Percentiles rank a stretch among this genome's conserved stretches.
Evolutionary conservation across 2,888 invertebrate genomes (phyloP).

Genomic region (Caenorhabditis auriculariae): DNA sequence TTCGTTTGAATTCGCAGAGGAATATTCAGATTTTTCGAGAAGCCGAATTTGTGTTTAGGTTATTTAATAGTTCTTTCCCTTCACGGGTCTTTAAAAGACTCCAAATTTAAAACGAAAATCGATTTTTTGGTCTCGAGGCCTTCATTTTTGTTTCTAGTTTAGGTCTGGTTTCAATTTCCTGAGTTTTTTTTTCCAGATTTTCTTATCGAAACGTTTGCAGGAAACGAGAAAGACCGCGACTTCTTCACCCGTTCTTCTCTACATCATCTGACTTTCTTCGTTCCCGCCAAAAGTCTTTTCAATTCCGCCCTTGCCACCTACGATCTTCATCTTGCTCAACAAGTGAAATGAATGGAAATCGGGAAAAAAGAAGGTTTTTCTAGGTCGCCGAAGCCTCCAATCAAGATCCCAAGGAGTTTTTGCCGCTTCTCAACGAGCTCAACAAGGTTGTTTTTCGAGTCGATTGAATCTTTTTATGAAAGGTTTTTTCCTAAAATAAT

Average conservation of each 20-base stretch:
- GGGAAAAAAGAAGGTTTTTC: neutral
- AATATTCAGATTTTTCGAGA: too few relatives aligned
- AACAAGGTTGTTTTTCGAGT: conserved; percentile 7
- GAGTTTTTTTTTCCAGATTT: too few relatives aligned
- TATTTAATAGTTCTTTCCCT: too few relatives aligned
- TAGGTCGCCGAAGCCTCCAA: conserved; percentile 42
- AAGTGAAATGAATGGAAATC: conserved; percentile 14
- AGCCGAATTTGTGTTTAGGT: too few relatives aligned
- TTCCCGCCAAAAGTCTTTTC: conserved; percentile 47
- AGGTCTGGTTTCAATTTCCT: too few relatives aligned
- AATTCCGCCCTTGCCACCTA: conserved; percentile 54
- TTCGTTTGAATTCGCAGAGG: too few relatives aligned
- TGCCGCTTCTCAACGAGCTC: conserved; percentile 48
- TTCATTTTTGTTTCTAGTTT: too few relatives aligned
- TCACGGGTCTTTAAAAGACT: too few relatives aligned
- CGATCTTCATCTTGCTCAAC: conserved; percentile 47
- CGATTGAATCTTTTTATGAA: too few relatives aligned
- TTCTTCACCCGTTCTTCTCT: conserved; percentile 40
- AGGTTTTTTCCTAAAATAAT: too few relatives aligned
- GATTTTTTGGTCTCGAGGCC: too few relatives aligned
- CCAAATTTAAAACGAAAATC: too few relatives aligned
- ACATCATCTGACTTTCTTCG: conserved; percentile 52
- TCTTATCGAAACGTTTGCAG: neutral
- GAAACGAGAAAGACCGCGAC: conserved; percentile 9
- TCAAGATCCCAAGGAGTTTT: conserved; percentile 50